Evolutionary conservation across 2,113 vertebrate genomes (phyloP), one percentile per base, ranked within the genome.

Genomic region (Megaceryle maxima): DNA sequence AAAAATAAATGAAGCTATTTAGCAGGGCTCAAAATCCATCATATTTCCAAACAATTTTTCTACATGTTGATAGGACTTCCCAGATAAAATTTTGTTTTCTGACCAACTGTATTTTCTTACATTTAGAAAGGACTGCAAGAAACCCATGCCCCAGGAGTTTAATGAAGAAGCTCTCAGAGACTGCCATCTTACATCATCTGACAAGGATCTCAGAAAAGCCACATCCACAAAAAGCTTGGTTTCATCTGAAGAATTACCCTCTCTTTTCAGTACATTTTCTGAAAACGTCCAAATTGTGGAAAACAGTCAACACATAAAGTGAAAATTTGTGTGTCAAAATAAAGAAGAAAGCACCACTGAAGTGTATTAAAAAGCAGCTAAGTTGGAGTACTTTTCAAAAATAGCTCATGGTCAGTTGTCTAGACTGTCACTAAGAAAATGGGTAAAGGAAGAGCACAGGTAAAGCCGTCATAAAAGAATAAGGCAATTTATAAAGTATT

Each of bases 1-100:
- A 79, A 78, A 95, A 41, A 4, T 26, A 13, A 7, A 44, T 2
- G 5, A 5, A 2, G 4, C 1, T 0, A 4, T 37, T 77, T 76
- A 56, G 6, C 18, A 35, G 14, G 33, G 62, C 18, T 50, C 33
- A 20, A 86, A 92, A 63, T 66, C 17, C 13, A 31, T 21, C 10
- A 19, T 17, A 37, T 57, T 41, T 88, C 39, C 2, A 15, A 90
- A 60, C 4, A 67, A 55, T 16, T 56, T 80, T 83, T 79, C 51
- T 33, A 68, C 29, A 28, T 51, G 39, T 22, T 56, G 13, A 24
- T 48, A 16, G 1, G 18, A 73, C 9, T 67, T 84, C 25, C 6
- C 24, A 80, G 17, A 33, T 8, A n/a, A 55, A 59, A 60, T 44
- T 85, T 84, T 70, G 0, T 48, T 86, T 72, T 48, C 48, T 68